Percentiles rank a stretch among this genome's conserved stretches.
phyloP scores from a whole-genome alignment of 2,113 vertebrate species.

The Heterotis niloticus region DNA sequence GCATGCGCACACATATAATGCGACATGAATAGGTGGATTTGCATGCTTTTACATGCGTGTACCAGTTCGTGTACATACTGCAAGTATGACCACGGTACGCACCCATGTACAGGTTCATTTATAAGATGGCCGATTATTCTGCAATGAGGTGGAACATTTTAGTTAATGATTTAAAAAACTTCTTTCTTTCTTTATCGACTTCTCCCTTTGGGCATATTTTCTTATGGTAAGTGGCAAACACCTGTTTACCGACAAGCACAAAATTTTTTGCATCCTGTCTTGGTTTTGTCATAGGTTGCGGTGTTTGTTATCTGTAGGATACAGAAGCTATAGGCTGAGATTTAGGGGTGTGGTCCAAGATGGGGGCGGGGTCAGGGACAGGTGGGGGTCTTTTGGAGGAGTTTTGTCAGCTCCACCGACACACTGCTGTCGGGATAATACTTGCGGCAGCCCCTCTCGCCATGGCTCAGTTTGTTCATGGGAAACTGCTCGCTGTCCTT shows the following conservation, averaged over 20 bases:
- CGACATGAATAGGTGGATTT: neutral
- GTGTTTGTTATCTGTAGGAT: neutral
- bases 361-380: neutral
- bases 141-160: neutral
- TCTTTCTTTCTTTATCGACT: neutral
- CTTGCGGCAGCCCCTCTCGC: neutral
- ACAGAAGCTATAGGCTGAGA: neutral
- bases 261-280: neutral
- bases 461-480: neutral
- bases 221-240: conserved; percentile 20
- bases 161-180: neutral
- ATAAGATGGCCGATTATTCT: neutral
- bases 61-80: neutral
- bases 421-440: neutral
- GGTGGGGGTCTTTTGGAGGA: neutral
- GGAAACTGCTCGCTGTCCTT: neutral
- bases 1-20: neutral
- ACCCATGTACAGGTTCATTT: neutral
- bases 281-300: neutral
- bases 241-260: neutral
- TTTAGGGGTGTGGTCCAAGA: neutral
- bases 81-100: neutral
- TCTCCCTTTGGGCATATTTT: neutral
- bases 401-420: neutral
- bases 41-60: neutral